phyloP scores from a whole-genome alignment of 2,888 invertebrate genomes.

The Auanema sp. region DNA sequence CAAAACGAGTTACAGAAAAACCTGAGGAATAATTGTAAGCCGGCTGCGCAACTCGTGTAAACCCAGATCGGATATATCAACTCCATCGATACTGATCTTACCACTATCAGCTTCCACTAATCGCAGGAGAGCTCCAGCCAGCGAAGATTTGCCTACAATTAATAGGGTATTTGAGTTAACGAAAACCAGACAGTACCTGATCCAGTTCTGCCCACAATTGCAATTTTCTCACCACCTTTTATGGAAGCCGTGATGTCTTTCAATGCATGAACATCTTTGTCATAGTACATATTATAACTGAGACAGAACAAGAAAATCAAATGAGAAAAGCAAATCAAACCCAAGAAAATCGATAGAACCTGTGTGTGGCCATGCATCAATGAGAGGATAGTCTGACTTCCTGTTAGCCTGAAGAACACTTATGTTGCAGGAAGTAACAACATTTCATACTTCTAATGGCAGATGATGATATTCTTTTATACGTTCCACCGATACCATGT shows the following conservation, averaged over 20 bases:
- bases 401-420: constrained; percentile 1
- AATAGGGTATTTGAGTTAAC: not conserved
- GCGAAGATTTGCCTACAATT: constrained; percentile 38
- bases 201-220: constrained; percentile 64
- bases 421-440: not conserved
- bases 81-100: constrained; percentile 52
- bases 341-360: constrained; percentile 32
- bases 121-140: constrained; percentile 49
- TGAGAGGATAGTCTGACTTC: constrained; percentile 33
- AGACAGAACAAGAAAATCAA: not conserved
- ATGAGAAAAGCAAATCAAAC: constrained; percentile 22
- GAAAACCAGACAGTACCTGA: constrained; percentile 50
- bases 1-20: constrained; percentile 2
- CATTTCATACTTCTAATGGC: constrained; percentile 5
- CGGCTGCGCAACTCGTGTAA: constrained; percentile 82
- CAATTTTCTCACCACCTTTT: constrained; percentile 74
- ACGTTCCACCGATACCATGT: constrained; percentile 92
- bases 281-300: not conserved
- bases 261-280: constrained; percentile 70
- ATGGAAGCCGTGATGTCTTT: constrained; percentile 75
- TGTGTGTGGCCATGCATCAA: constrained; percentile 29
- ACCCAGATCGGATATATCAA: constrained; percentile 75
- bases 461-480: constrained; percentile 86
- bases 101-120: constrained; percentile 51
- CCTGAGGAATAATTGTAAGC: constrained; percentile 75